phyloP scores from a whole-genome alignment of 2,888 invertebrate genomes.

The Nowickia ferox region DNA sequence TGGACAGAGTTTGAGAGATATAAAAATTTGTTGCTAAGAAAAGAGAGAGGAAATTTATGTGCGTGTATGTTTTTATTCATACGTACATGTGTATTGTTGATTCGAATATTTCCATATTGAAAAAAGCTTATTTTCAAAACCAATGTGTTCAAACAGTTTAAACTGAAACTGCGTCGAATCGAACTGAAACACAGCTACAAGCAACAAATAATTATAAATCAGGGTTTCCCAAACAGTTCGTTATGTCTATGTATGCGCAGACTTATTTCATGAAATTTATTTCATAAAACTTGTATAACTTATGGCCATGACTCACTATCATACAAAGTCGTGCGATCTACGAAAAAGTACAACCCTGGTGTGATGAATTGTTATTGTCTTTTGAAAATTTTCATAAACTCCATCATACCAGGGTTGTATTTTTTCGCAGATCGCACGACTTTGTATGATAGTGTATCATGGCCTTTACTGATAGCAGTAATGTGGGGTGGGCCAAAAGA shows the following conservation, averaged over 20 bases:
- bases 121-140: slow-evolving; percentile 65
- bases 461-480: too few species aligned
- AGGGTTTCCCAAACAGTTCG: slow-evolving; percentile 38
- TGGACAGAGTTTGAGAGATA: background rate
- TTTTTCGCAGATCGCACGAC: too few species aligned
- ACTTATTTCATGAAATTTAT: too few species aligned
- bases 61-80: background rate
- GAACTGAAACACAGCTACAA: slow-evolving; percentile 56
- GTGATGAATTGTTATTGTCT: too few species aligned
- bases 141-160: slow-evolving; percentile 55
- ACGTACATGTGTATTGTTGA: slow-evolving; percentile 24
- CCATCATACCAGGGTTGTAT: too few species aligned
- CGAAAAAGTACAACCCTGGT: too few species aligned
- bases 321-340: too few species aligned
- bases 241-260: background rate
- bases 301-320: too few species aligned
- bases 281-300: background rate
- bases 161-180: slow-evolving; percentile 70
- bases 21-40: background rate
- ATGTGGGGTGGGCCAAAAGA: too few species aligned
- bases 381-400: too few species aligned
- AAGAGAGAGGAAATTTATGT: slow-evolving; percentile 30
- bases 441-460: too few species aligned
- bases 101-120: slow-evolving; percentile 69
- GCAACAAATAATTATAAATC: slow-evolving; percentile 35